phyloP scores from a whole-genome alignment of 1,140 invertebrate species.

The Venturia canescens region DNA sequence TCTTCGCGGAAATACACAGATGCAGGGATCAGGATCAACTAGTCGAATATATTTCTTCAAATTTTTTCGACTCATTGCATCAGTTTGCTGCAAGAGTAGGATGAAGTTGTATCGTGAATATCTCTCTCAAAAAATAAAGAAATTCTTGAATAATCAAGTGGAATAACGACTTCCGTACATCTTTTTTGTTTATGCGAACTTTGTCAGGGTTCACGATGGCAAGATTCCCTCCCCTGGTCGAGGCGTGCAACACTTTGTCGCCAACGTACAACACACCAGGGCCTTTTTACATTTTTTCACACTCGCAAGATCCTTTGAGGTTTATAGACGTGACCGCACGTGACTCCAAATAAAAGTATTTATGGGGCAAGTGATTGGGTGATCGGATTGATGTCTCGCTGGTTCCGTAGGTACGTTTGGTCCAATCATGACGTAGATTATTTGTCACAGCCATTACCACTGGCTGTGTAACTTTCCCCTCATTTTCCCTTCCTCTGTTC shows the following conservation, averaged over 20 bases:
- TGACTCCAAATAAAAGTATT: not conserved
- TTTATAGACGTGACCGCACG: slow-evolving; percentile 14
- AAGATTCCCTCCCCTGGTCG: not conserved
- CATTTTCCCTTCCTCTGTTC: slow-evolving; percentile 27
- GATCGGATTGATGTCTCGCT: slow-evolving; percentile 56
- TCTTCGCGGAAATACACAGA: not conserved
- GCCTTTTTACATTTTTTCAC: not conserved
- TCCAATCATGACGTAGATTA: slow-evolving; percentile 54
- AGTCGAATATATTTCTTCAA: too few species aligned
- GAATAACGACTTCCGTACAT: too few species aligned
- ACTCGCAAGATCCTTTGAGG: not conserved
- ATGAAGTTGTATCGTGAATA: too few species aligned
- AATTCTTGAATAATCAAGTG: too few species aligned
- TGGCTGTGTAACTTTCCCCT: slow-evolving; percentile 35
- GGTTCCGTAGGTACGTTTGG: slow-evolving; percentile 46
- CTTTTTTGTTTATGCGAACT: too few species aligned
- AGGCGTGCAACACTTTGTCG: not conserved
- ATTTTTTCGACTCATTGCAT: too few species aligned
- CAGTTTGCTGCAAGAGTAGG: too few species aligned
- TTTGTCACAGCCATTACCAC: slow-evolving; percentile 53
- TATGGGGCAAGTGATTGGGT: slow-evolving; percentile 42
- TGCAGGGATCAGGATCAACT: too few species aligned
- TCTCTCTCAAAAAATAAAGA: too few species aligned
- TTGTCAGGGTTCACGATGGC: too few species aligned
- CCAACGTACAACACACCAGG: not conserved